Evolutionary conservation across 2,797 vertebrate genomes (phyloP), one percentile per base, ranked within the genome.

Genomic region (Cyclura pinguis): DNA sequence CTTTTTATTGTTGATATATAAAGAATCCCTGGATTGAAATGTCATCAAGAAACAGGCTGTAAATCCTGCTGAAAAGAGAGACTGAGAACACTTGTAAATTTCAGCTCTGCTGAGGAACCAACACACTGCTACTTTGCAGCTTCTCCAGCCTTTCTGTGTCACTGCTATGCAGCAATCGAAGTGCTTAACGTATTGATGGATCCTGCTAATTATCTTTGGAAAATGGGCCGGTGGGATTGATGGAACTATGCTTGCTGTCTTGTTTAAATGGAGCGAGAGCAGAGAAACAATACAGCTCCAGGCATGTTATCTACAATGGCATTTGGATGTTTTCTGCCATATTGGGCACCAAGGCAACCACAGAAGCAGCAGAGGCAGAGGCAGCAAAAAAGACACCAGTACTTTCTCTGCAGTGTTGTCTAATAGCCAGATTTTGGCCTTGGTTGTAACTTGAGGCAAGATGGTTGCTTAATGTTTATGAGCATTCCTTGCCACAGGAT

Each of bases 21-120:
- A 81, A 74, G 35, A 42, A 57, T 47, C 50, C 7, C 12, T 24
- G 93, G 89, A 80, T 95, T 94, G 82, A 94, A 93, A 74, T 74
- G 18, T 0, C 92, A 90, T 18, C 88, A 57, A 72, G 47, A 85
- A 10, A 0, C 1, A 95, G 59, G 92, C 90, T 91, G 1, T 96
- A 67, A 92, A 29, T n/a, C 57, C 22, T 93, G 50, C 0, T 8
- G 81, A 84, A n/a, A 78, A 87, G 18, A 27, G 67, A 92, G 0
- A 18, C 10, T 12, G 14, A 10, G 4, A 47, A 83, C 2, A 2
- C 13, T 0, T 67, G 81, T 55, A 87, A 88, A 86, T 67, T 78
- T 87, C 12, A 62, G 38, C 29, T 0, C 0, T 5, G 4, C 42
- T 52, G n/a, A 42, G 57, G 80, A 50, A 50, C 88, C 89, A 52